Conservation (phyloP, 2,888 invertebrate species). For the Bombyx huttoni region DNA sequence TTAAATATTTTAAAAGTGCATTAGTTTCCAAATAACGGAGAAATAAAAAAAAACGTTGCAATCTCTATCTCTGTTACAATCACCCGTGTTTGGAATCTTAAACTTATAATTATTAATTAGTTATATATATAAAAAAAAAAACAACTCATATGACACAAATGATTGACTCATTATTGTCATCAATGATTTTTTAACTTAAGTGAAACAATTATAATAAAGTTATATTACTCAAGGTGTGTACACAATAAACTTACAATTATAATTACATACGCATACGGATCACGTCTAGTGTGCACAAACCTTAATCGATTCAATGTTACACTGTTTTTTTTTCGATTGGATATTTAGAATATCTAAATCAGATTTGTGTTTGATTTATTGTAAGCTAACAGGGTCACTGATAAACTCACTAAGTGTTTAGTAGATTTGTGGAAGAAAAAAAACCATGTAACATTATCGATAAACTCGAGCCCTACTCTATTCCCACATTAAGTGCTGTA, state of each 20-base stretch:
- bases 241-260: slow-evolving; percentile 20
- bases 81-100: slow-evolving; percentile 24
- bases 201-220: slow-evolving; percentile 7
- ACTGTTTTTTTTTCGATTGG: slow-evolving; percentile 6
- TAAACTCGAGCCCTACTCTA: slow-evolving; percentile 1
- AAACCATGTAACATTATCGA: slow-evolving; percentile 4
- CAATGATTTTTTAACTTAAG: slow-evolving; percentile 15
- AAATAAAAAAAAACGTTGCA: slow-evolving; percentile 19
- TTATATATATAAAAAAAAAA: slow-evolving; percentile 16
- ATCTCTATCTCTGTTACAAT: slow-evolving; percentile 16
- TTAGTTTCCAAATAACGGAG: slow-evolving; percentile 2
- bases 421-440: slow-evolving; percentile 8
- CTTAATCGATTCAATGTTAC: slow-evolving; percentile 20
- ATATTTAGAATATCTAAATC: slow-evolving; percentile 1
- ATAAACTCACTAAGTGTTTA: not conserved
- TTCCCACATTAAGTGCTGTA: slow-evolving; percentile 19
- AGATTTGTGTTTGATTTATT: not conserved
- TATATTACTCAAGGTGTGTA: slow-evolving; percentile 25
- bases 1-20: slow-evolving; percentile 4
- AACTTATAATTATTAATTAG: slow-evolving; percentile 20
- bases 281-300: slow-evolving; percentile 33
- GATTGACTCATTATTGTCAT: slow-evolving; percentile 48
- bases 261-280: slow-evolving; percentile 13
- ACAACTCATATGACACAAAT: slow-evolving; percentile 46
- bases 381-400: not conserved